A percentile compares a stretch with the other conserved stretches of the same genome.
These are phyloP conservation scores for Notoglanidium macrostoma DNA, from an alignment of 2,797 vertebrate species.

Conservation along the genomic window DNA sequence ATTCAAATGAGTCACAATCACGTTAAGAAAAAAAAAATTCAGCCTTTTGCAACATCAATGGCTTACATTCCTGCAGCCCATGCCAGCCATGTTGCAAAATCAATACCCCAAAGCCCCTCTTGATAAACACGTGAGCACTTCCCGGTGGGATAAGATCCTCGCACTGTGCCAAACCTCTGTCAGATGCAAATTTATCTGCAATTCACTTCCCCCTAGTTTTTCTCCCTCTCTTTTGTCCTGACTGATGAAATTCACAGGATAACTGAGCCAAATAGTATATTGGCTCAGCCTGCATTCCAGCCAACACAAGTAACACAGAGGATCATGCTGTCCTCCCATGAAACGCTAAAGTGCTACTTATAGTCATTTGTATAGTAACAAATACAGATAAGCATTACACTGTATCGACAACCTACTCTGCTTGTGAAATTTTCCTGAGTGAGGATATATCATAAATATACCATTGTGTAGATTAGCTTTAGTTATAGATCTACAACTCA, in stretches of 20 bases:
- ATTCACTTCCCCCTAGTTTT: constrained; percentile 44
- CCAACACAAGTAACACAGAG: constrained; percentile 45
- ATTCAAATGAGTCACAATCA: constrained; percentile 27
- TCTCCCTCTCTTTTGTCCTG: constrained; percentile 35
- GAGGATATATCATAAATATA: not conserved
- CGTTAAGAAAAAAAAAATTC: constrained; percentile 12
- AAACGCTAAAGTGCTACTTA: constrained; percentile 48
- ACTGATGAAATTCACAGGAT: constrained; percentile 56
- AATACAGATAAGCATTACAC: constrained; percentile 17
- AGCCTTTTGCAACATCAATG: constrained; percentile 57
- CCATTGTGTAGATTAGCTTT: not conserved
- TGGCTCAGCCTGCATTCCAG: constrained; percentile 15
- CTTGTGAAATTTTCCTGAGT: not conserved
- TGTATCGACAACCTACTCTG: not conserved
- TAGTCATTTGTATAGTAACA: constrained; percentile 31
- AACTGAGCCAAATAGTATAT: constrained; percentile 37
- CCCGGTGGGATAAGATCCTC: constrained; percentile 52
- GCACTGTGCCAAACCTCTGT: constrained; percentile 60
- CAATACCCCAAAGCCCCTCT: constrained; percentile 66
- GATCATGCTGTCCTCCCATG: constrained; percentile 41
- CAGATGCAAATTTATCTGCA: constrained; percentile 59
- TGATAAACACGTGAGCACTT: constrained; percentile 61
- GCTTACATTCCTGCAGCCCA: constrained; percentile 49
- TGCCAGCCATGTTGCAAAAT: constrained; percentile 68
- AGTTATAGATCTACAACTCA: not conserved